Percentiles rank a stretch among this genome's conserved stretches.
These are phyloP conservation scores for Ellobium chinense DNA, from an alignment of 2,888 invertebrate genomes.

Conservation along the genomic window DNA sequence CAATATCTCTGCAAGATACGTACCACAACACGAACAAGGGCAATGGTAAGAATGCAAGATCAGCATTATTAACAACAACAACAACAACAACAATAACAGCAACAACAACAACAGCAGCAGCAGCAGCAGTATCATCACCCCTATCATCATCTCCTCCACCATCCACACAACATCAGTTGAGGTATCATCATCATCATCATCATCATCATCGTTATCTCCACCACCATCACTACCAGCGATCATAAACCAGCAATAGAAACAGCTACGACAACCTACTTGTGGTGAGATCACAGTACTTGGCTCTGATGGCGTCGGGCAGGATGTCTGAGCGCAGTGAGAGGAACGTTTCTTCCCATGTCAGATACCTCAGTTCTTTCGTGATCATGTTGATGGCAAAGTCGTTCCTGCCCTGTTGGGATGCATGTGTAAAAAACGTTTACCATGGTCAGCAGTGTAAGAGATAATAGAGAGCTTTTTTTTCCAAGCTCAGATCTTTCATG, in stretches of 20 bases:
- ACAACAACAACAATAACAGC: too few species aligned
- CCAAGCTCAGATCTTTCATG: too few species aligned
- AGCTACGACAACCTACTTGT: constrained; percentile 74
- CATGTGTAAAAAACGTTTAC: too few species aligned
- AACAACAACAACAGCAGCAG: background rate
- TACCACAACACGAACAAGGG: too few species aligned
- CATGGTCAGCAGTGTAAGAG: too few species aligned
- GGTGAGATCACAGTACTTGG: constrained; percentile 78
- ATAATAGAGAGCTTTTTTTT: too few species aligned
- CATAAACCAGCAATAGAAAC: too few species aligned
- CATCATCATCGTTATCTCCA: background rate
- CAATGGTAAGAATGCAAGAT: too few species aligned
- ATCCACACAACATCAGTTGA: background rate
- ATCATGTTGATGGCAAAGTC: constrained; percentile 77
- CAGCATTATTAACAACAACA: too few species aligned
- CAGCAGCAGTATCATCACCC: background rate
- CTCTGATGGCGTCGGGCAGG: constrained; percentile 77
- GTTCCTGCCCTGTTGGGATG: constrained; percentile 76
- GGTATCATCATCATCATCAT: background rate
- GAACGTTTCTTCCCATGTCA: constrained; percentile 79
- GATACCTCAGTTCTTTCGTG: constrained; percentile 75
- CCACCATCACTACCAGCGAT: background rate
- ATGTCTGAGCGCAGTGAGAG: constrained; percentile 74
- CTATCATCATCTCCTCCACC: background rate
- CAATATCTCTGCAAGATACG: too few species aligned